Percentiles rank a stretch among this genome's conserved stretches.
These are phyloP conservation scores for Lytechinus pictus DNA, from an alignment of 35 echinoderm and acorn worm species.

Conservation along the genomic window DNA sequence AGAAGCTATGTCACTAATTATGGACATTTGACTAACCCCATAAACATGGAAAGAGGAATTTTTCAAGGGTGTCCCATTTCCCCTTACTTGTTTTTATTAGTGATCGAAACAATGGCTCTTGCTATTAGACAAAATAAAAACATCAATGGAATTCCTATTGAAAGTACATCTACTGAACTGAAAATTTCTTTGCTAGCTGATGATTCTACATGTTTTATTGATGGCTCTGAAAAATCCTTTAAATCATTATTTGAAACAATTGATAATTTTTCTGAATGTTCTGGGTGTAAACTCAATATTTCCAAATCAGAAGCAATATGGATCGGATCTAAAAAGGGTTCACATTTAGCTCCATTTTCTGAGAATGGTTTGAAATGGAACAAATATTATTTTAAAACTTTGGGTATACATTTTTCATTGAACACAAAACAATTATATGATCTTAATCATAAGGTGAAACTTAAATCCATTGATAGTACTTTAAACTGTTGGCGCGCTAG, in stretches of 20 bases:
- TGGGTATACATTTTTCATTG: constrained; percentile 24
- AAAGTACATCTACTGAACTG: not conserved
- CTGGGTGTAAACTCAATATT: not conserved
- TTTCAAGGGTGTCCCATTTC: too few relatives aligned
- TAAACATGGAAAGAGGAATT: not conserved
- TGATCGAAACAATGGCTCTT: not conserved
- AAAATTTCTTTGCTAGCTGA: constrained; percentile 25
- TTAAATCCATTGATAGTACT: not conserved
- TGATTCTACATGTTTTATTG: constrained; percentile 15
- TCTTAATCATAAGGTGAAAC: not conserved
- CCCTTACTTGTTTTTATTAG: too few relatives aligned
- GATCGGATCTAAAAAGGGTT: not conserved
- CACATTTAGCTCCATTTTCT: not conserved
- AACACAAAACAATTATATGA: constrained; percentile 23
- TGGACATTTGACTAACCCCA: not conserved
- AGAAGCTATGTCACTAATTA: constrained; percentile 10
- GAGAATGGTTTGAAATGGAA: not conserved
- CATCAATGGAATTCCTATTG: not conserved
- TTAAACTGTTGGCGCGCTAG: too few relatives aligned
- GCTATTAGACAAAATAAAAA: not conserved
- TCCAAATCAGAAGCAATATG: too few relatives aligned
- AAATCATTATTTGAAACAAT: not conserved
- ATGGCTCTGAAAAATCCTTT: constrained; percentile 11
- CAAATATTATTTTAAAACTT: not conserved
- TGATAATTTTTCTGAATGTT: not conserved